Evolutionary conservation across 2,797 vertebrate species (phyloP).

Genomic region (Neopelma chrysocephalum): DNA sequence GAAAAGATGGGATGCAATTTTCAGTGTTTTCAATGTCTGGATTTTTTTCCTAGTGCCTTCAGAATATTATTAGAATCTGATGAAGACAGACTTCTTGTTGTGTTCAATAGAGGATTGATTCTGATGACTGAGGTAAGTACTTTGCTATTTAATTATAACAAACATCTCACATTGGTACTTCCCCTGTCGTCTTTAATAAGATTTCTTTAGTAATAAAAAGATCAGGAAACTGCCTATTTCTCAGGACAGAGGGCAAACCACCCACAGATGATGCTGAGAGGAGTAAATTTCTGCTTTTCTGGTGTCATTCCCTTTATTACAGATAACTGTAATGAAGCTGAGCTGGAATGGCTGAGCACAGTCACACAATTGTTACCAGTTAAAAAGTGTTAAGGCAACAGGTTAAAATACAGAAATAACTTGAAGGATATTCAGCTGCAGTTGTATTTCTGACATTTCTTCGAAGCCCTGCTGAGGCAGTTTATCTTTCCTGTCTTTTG

Average conservation of each 20-base stretch:
- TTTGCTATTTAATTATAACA: not conserved
- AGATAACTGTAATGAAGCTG: no score
- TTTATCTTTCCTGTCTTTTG: not conserved
- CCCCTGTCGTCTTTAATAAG: not conserved
- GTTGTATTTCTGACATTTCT: not conserved
- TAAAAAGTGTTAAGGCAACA: not conserved
- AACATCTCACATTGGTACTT: not conserved
- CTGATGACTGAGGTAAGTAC: conserved; percentile 93
- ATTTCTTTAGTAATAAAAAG: not conserved
- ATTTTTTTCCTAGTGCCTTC: conserved; percentile 88
- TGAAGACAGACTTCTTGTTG: conserved; percentile 95
- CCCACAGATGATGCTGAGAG: not conserved
- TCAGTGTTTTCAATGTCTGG: not conserved
- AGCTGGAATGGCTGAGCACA: not conserved
- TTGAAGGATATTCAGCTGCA: not conserved
- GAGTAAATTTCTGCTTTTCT: not conserved
- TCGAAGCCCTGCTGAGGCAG: not conserved
- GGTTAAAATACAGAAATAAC: not conserved
- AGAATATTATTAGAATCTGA: conserved; percentile 96
- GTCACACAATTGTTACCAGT: not conserved
- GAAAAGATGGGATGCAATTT: not conserved
- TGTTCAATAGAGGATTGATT: conserved; percentile 96
- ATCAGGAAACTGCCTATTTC: not conserved
- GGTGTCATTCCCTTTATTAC: not conserved
- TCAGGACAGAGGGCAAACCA: not conserved